Conservation (phyloP, 2,797 vertebrate species). For the Ibycter americanus region DNA sequence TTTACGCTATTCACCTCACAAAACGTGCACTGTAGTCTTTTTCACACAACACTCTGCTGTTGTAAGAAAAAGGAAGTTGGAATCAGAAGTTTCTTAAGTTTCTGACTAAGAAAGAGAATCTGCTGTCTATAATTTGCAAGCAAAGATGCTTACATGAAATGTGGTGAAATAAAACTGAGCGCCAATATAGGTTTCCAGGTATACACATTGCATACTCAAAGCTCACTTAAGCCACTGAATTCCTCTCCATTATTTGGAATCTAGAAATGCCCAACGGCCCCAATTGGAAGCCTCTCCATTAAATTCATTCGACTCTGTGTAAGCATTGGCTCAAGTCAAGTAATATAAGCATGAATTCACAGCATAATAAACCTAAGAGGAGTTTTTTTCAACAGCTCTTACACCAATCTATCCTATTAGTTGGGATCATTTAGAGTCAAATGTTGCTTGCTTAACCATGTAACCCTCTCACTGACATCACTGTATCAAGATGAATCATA, state of each 20-base stretch:
- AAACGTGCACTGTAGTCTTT: background rate
- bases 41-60: background rate
- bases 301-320: background rate
- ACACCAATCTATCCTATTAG: background rate
- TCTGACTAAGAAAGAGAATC: background rate
- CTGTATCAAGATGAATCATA: background rate
- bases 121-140: background rate
- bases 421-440: background rate
- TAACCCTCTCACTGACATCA: background rate
- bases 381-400: background rate
- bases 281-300: background rate
- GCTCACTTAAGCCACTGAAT: background rate
- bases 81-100: background rate
- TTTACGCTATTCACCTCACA: background rate
- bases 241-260: background rate
- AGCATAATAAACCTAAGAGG: background rate
- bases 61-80: background rate
- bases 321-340: background rate
- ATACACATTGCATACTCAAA: background rate
- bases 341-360: background rate
- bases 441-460: background rate
- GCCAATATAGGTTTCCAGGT: background rate
- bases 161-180: background rate
- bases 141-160: background rate
- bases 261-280: background rate